These are phyloP conservation scores for Osmerus eperlanus DNA, from an alignment of 2,113 vertebrate genomes.

Conservation along the genomic window DNA sequence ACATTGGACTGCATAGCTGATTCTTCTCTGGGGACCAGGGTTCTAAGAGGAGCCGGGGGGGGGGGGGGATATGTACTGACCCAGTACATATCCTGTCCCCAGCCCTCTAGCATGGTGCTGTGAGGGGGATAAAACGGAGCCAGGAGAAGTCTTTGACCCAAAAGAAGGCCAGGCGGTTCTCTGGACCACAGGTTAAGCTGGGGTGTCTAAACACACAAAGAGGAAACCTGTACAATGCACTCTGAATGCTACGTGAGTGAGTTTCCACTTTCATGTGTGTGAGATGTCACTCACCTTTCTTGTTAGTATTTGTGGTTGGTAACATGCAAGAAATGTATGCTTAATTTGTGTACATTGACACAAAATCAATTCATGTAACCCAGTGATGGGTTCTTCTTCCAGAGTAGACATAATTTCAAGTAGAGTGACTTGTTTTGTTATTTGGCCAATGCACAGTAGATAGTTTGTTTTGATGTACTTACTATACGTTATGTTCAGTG, in stretches of 20 bases:
- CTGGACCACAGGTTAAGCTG: neutral
- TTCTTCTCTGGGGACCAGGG: constrained; percentile 29
- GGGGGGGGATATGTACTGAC: constrained; percentile 30
- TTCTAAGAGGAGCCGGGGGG: neutral
- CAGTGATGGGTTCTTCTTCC: no score
- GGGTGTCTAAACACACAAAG: neutral
- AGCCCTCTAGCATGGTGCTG: constrained; percentile 1
- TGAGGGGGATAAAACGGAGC: neutral
- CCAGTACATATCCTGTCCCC: constrained; percentile 50
- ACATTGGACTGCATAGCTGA: constrained; percentile 43
- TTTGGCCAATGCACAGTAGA: neutral
- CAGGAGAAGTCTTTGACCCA: constrained; percentile 6
- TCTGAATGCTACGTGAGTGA: neutral
- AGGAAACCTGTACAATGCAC: constrained; percentile 1
- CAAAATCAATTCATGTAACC: no score
- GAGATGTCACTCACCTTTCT: neutral
- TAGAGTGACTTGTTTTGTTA: no score
- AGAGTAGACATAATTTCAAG: no score
- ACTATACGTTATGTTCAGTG: neutral
- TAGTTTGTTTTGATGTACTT: neutral
- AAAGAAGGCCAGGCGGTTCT: neutral
- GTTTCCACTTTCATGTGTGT: neutral
- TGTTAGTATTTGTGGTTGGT: neutral
- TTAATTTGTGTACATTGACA: no score
- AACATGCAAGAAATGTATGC: no score